phyloP scores from a whole-genome alignment of 1,140 invertebrate species.

The Bombus affinis region DNA sequence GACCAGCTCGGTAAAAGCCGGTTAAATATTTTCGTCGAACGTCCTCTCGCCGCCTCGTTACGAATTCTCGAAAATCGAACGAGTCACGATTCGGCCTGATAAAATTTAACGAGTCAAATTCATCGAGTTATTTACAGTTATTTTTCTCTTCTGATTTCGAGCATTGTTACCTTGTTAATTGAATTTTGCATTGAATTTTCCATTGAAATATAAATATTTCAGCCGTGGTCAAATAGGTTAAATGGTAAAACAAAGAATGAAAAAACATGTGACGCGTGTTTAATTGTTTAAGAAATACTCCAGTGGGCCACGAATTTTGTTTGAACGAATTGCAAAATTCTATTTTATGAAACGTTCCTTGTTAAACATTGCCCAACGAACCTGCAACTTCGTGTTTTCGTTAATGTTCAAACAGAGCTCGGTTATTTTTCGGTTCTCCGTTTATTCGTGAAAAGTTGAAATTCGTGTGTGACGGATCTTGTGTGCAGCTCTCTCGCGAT shows the following conservation, averaged over 20 bases:
- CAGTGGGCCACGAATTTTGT: not conserved
- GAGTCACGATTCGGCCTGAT: not conserved
- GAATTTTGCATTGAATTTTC: not conserved
- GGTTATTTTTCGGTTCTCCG: not conserved
- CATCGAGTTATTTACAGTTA: not conserved
- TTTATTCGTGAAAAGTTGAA: not conserved
- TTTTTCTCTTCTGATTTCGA: not conserved
- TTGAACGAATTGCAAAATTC: not conserved
- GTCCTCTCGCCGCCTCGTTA: not conserved
- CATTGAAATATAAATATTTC: not conserved
- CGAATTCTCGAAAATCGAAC: slow-evolving; percentile 30
- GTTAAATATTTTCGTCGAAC: slow-evolving; percentile 19
- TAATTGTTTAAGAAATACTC: not conserved
- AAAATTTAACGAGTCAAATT: too few species aligned
- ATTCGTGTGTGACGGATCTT: not conserved
- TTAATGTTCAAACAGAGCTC: not conserved
- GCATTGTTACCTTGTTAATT: not conserved
- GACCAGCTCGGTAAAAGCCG: slow-evolving; percentile 10
- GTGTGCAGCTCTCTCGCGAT: not conserved
- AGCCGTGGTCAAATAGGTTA: not conserved
- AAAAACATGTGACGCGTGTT: not conserved
- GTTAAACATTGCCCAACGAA: slow-evolving; percentile 8
- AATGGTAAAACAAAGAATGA: not conserved
- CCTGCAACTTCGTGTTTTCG: not conserved
- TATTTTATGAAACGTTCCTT: not conserved